phyloP scores from a whole-genome alignment of 2,888 invertebrate genomes.

The Exocentrus adspersus region DNA sequence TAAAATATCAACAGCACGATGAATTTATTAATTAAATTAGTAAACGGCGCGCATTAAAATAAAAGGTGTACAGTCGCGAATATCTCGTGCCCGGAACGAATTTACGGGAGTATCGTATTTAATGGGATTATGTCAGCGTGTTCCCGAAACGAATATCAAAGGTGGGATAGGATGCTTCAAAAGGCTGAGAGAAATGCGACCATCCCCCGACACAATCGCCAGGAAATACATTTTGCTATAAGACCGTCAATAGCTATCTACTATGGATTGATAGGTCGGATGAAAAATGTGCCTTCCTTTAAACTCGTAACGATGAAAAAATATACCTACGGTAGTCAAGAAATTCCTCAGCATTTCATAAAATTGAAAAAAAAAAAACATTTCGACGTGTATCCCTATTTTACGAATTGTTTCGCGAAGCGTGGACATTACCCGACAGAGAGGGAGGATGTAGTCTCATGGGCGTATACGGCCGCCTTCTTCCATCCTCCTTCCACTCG shows the following conservation, averaged over 20 bases:
- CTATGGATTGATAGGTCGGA: background rate
- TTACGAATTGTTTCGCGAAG: too few relatives aligned
- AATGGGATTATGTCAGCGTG: background rate
- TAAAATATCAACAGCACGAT: background rate
- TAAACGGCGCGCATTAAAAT: background rate
- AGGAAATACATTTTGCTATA: conserved; percentile 7
- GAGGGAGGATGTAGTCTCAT: too few relatives aligned
- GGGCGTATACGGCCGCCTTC: too few relatives aligned
- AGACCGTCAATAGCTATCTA: conserved; percentile 6
- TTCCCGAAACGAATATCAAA: conserved; percentile 3
- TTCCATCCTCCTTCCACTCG: too few relatives aligned
- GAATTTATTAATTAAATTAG: background rate
- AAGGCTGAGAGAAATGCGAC: background rate
- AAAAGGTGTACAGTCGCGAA: background rate
- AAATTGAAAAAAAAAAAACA: too few relatives aligned
- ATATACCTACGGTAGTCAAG: too few relatives aligned
- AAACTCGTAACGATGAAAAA: background rate
- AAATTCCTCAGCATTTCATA: too few relatives aligned
- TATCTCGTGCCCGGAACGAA: background rate
- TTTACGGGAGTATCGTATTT: background rate
- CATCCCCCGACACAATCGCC: conserved; percentile 1
- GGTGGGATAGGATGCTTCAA: background rate
- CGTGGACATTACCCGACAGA: too few relatives aligned
- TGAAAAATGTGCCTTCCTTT: background rate
- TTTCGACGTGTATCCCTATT: too few relatives aligned